phyloP scores from a whole-genome alignment of 2,888 invertebrate genomes.

The Ecdyonurus torrentis region DNA sequence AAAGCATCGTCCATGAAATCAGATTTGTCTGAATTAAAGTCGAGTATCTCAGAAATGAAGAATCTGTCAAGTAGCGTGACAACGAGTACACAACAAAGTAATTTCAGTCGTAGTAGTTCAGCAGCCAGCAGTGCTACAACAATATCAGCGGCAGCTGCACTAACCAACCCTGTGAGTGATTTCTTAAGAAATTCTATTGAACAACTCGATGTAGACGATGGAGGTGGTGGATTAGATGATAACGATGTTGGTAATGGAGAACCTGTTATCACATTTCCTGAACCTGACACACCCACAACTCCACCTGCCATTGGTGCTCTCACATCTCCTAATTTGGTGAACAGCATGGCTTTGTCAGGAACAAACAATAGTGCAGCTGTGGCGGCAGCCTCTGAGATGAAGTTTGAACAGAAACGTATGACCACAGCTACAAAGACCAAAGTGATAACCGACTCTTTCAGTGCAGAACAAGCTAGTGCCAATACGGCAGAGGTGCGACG shows the following conservation, averaged over 20 bases:
- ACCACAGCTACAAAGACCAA: slow-evolving; percentile 62
- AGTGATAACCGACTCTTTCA: slow-evolving; percentile 65
- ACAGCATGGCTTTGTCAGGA: slow-evolving; percentile 11
- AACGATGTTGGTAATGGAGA: slow-evolving; percentile 23
- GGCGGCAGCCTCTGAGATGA: slow-evolving; percentile 27
- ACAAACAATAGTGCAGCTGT: slow-evolving; percentile 7
- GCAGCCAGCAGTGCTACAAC: slow-evolving; percentile 11
- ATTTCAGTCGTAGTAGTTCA: slow-evolving; percentile 14
- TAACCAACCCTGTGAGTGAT: slow-evolving; percentile 15
- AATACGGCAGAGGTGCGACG: slow-evolving; percentile 54
- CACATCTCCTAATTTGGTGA: slow-evolving; percentile 20
- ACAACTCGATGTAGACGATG: slow-evolving; percentile 32
- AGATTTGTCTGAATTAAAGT: slow-evolving; percentile 60
- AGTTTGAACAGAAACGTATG: slow-evolving; percentile 69
- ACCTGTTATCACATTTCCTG: slow-evolving; percentile 67
- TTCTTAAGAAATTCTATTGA: slow-evolving; percentile 59
- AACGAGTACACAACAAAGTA: slow-evolving; percentile 10
- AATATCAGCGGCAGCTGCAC: slow-evolving; percentile 7
- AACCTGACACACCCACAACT: slow-evolving; percentile 54
- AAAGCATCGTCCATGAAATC: slow-evolving; percentile 70
- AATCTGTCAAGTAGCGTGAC: slow-evolving; percentile 31
- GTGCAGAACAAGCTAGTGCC: slow-evolving; percentile 58
- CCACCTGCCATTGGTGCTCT: slow-evolving; percentile 27
- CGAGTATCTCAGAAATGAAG: slow-evolving; percentile 76
- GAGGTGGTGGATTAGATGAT: slow-evolving; percentile 28